phyloP scores from a whole-genome alignment of 2,797 vertebrate genomes.

The Lepilemur septentrionalis region DNA sequence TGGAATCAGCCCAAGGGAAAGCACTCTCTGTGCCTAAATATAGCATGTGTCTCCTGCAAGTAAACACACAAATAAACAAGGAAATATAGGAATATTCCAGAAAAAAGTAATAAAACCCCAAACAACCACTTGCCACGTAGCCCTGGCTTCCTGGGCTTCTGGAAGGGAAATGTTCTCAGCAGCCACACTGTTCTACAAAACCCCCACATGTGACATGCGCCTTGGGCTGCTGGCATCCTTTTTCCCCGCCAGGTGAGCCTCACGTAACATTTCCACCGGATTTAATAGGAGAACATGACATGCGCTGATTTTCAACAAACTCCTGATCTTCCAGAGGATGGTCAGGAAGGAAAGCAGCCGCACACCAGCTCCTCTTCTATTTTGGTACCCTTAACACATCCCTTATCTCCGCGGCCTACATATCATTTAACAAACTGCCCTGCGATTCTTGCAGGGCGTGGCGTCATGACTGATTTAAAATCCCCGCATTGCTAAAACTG shows the following conservation, averaged over 20 bases:
- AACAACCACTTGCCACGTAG: not conserved
- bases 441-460: conserved; percentile 85
- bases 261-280: not conserved
- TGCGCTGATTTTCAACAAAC: conserved; percentile 31
- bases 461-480: conserved; percentile 89
- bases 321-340: conserved; percentile 41
- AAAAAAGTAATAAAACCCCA: not conserved
- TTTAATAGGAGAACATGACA: not conserved
- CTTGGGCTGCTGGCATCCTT: not conserved
- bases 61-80: not conserved
- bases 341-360: conserved; percentile 53
- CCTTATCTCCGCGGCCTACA: conserved; percentile 79
- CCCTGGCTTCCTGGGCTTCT: not conserved
- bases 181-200: not conserved
- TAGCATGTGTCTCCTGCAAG: not conserved
- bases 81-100: not conserved
- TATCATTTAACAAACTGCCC: conserved; percentile 87
- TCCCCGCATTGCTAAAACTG: conserved; percentile 88
- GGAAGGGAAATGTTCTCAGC: not conserved
- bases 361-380: conserved; percentile 62
- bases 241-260: not conserved
- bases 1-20: not conserved
- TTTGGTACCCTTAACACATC: conserved; percentile 80
- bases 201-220: not conserved
- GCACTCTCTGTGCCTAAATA: not conserved